Conservation (phyloP, 2,113 vertebrate species). For the Notothenia rossii region DNA sequence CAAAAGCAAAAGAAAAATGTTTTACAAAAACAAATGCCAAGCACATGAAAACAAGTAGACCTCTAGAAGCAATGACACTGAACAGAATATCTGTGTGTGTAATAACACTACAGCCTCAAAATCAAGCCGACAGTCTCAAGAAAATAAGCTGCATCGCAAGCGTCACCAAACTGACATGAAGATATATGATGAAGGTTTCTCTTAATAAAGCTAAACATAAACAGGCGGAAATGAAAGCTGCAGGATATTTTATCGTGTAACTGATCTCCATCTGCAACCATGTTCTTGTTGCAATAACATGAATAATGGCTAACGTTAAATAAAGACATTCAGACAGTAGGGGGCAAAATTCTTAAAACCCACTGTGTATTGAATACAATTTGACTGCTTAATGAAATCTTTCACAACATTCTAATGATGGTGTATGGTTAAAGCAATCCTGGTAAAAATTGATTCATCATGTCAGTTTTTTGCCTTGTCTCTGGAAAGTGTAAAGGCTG, state of each 20-base stretch:
- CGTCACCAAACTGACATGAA: neutral
- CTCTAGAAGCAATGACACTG: neutral
- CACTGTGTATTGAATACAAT: neutral
- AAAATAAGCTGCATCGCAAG: neutral
- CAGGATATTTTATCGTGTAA: neutral
- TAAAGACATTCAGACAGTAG: neutral
- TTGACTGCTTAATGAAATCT: neutral
- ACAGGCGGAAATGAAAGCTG: neutral
- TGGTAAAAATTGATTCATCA: neutral
- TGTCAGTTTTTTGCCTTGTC: neutral
- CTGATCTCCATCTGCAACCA: neutral
- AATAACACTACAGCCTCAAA: neutral
- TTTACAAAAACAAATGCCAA: constrained; percentile 4
- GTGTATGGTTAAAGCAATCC: neutral
- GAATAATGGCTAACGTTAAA: constrained; percentile 8
- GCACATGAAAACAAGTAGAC: neutral
- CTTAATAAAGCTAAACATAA: neutral
- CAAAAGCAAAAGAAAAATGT: neutral
- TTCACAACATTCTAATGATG: neutral
- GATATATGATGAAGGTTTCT: neutral
- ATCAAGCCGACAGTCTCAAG: neutral
- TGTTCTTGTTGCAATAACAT: neutral
- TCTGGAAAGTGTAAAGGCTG: neutral
- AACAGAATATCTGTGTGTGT: constrained; percentile 9
- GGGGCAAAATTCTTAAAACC: neutral